phyloP scores from a whole-genome alignment of 2,888 invertebrate species.

The Eulithis prunata region DNA sequence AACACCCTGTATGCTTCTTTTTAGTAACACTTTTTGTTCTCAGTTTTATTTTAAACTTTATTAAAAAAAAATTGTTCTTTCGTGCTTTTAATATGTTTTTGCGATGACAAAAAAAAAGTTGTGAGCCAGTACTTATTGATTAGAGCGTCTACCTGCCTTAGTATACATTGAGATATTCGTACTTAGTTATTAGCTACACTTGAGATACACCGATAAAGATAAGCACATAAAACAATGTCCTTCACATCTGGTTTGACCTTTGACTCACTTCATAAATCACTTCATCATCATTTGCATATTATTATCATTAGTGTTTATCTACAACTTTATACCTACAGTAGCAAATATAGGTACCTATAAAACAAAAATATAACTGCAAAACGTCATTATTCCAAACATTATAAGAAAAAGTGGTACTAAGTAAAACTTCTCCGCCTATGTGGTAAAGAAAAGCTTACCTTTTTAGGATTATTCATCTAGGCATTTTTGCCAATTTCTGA shows the following conservation, averaged over 20 bases:
- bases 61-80: no score
- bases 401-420: no score
- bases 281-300: neutral
- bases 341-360: no score
- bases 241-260: neutral
- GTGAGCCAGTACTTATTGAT: neutral
- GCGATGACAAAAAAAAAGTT: neutral
- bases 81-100: constrained; percentile 5
- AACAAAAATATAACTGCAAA: neutral
- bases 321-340: no score
- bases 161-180: neutral
- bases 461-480: no score
- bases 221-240: neutral
- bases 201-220: neutral
- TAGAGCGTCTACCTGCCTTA: no score
- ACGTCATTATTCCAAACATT: neutral
- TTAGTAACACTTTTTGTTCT: constrained; percentile 46
- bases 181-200: no score
- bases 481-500: no score
- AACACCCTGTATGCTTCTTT: constrained; percentile 60
- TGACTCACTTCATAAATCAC: neutral
- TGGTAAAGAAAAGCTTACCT: no score
- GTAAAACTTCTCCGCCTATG: no score
- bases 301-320: no score
- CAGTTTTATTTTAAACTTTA: constrained; percentile 5